A percentile compares a stretch with the other conserved stretches of the same genome.
Conservation (phyloP, 2,888 invertebrate species). For the Watsonalla cultraria region DNA sequence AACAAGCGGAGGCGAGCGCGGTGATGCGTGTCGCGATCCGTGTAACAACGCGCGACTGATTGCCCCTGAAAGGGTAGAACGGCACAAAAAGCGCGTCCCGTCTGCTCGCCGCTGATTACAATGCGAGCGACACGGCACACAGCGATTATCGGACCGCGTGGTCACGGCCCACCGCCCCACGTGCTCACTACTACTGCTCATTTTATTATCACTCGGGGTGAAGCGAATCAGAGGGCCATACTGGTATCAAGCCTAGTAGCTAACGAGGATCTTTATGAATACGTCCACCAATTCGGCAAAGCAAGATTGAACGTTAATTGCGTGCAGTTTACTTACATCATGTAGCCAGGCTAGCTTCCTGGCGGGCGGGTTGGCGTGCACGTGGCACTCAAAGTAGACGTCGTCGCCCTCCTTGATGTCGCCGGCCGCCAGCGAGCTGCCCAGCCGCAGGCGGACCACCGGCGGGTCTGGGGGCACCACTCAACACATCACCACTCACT, state of each 20-base stretch:
- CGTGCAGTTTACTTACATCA: slow-evolving; percentile 82
- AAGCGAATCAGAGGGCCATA: too few relatives aligned
- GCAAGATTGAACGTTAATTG: too few relatives aligned
- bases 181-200: neutral
- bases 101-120: slow-evolving; percentile 64
- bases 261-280: too few relatives aligned
- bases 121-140: slow-evolving; percentile 54
- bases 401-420: slow-evolving; percentile 96
- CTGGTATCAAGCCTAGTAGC: too few relatives aligned
- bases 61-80: slow-evolving; percentile 61
- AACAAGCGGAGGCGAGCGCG: slow-evolving; percentile 29
- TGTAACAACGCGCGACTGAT: slow-evolving; percentile 63
- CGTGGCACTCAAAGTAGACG: slow-evolving; percentile 95
- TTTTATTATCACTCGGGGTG: too few relatives aligned
- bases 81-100: slow-evolving; percentile 48
- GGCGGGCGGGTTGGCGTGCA: slow-evolving; percentile 91
- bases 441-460: slow-evolving; percentile 87
- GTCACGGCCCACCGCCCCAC: slow-evolving; percentile 13
- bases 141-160: slow-evolving; percentile 67
- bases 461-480: slow-evolving; percentile 84
- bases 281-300: too few relatives aligned
- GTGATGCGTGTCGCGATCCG: slow-evolving; percentile 52
- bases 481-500: too few relatives aligned
- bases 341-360: slow-evolving; percentile 92
- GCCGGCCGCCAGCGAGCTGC: slow-evolving; percentile 89